phyloP scores from a whole-genome alignment of 2,797 vertebrate genomes.

The Cuniculus paca region DNA sequence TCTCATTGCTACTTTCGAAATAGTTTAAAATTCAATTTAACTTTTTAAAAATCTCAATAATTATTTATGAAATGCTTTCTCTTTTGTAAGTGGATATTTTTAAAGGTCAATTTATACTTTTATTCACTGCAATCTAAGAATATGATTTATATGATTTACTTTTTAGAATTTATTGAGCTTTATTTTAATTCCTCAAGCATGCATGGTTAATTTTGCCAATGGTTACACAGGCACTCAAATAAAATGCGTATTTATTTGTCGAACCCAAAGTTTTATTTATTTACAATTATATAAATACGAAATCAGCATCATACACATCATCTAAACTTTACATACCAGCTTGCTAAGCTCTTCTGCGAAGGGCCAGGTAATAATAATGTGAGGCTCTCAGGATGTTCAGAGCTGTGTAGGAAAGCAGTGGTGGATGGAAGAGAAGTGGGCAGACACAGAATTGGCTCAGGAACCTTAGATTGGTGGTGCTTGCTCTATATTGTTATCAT shows the following conservation, averaged over 20 bases:
- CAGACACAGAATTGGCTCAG: neutral
- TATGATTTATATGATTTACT: neutral
- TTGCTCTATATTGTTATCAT: neutral
- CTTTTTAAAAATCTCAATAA: neutral
- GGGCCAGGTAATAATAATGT: neutral
- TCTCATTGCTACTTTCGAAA: neutral
- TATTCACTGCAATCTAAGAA: neutral
- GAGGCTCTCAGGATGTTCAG: neutral
- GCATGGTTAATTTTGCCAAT: neutral
- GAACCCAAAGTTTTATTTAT: constrained; percentile 16
- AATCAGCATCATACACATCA: neutral
- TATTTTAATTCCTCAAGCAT: neutral
- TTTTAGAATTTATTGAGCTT: neutral
- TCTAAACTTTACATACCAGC: neutral
- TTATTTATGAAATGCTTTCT: neutral
- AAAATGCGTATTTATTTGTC: neutral
- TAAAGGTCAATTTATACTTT: neutral
- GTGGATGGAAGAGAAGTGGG: neutral
- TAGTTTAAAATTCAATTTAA: neutral
- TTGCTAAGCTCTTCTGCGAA: neutral
- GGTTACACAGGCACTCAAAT: neutral
- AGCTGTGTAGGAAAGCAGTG: neutral
- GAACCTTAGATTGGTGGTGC: neutral
- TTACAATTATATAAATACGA: neutral
- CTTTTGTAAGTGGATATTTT: neutral